Evolutionary conservation across 92 coral and sea anemone genomes (phyloP).

Genomic region (Parazoanthus swiftii): DNA sequence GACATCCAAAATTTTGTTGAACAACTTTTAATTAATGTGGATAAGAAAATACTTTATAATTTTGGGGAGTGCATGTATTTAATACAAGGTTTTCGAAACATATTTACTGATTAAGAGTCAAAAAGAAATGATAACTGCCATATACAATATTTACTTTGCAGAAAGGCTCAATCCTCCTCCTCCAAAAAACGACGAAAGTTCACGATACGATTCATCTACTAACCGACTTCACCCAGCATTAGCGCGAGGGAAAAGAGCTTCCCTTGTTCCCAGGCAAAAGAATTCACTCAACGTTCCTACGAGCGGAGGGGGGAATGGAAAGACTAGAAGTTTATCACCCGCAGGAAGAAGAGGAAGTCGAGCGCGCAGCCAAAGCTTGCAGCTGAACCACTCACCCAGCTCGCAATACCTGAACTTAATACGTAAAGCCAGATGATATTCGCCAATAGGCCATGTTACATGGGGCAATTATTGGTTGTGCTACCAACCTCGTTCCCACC

Average conservation of each 20-base stretch:
- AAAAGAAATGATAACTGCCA: neutral
- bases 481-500: no score
- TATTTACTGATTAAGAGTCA: no score
- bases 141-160: slow-evolving; percentile 24
- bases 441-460: neutral
- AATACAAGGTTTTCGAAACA: no score
- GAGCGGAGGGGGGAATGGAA: slow-evolving; percentile 24
- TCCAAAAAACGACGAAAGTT: slow-evolving; percentile 63
- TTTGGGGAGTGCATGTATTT: no score
- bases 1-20: no score
- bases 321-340: slow-evolving; percentile 19
- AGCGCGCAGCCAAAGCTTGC: slow-evolving; percentile 88
- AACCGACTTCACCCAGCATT: slow-evolving; percentile 59
- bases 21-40: no score
- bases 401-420: slow-evolving; percentile 30
- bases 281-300: slow-evolving; percentile 38
- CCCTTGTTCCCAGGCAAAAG: slow-evolving; percentile 69
- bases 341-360: slow-evolving; percentile 72
- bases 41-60: no score
- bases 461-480: no score
- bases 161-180: slow-evolving; percentile 88
- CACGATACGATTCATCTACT: slow-evolving; percentile 53
- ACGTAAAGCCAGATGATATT: slow-evolving; percentile 9
- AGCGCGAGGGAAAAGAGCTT: slow-evolving; percentile 74
- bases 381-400: slow-evolving; percentile 69